Evolutionary conservation across 2,113 vertebrate genomes (phyloP).

Genomic region (Hemiprocne comata): DNA sequence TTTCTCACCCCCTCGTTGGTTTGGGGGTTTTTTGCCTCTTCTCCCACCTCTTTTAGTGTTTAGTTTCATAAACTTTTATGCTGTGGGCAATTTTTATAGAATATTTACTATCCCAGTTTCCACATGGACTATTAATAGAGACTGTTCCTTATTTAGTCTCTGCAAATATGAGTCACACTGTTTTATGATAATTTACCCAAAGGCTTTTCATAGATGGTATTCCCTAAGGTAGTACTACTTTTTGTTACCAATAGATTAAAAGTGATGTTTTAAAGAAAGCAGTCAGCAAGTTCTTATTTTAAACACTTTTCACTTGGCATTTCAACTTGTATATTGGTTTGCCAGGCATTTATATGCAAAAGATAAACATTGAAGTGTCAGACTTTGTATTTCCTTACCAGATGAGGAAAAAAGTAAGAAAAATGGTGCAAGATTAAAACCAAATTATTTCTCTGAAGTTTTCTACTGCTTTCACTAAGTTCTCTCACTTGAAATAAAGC

Average conservation of each 20-base stretch:
- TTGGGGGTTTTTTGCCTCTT: background rate
- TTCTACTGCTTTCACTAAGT: background rate
- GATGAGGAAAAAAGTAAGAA: background rate
- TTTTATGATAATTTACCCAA: background rate
- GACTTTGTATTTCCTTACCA: background rate
- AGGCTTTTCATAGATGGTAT: background rate
- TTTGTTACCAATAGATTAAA: background rate
- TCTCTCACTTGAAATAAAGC: slow-evolving; percentile 19
- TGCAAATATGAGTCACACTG: background rate
- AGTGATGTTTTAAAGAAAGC: background rate
- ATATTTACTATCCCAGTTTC: background rate
- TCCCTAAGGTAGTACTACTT: background rate
- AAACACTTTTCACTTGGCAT: slow-evolving; percentile 4
- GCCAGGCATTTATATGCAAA: background rate
- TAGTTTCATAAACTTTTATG: background rate
- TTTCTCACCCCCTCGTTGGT: background rate
- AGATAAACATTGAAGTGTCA: background rate
- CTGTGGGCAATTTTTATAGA: background rate
- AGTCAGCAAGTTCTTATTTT: slow-evolving; percentile 9
- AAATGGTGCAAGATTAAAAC: background rate
- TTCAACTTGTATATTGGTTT: slow-evolving; percentile 16
- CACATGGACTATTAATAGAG: background rate
- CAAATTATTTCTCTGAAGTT: slow-evolving; percentile 2
- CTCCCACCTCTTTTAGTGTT: background rate
- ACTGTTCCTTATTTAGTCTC: background rate